Evolutionary conservation across 2,888 invertebrate genomes (phyloP).

Genomic region (Hedya salicella): DNA sequence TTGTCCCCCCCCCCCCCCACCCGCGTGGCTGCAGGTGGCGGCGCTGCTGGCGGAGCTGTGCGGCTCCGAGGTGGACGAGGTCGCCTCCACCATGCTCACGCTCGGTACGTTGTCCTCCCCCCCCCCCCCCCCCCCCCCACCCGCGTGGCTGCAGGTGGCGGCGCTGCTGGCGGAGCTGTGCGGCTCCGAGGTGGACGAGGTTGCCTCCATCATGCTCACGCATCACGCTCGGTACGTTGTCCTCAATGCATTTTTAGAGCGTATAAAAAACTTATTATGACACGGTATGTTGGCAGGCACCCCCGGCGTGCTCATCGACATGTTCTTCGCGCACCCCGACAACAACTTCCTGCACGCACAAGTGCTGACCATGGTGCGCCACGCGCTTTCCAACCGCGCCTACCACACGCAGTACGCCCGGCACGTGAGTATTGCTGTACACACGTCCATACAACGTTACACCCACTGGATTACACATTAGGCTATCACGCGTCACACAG

Average conservation of each 20-base stretch:
- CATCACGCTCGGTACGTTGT: slow-evolving; percentile 79
- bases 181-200: slow-evolving; percentile 88
- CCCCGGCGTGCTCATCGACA: slow-evolving; percentile 88
- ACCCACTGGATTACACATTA: too few relatives aligned
- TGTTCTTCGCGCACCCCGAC: slow-evolving; percentile 95
- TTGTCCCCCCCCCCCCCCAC: too few relatives aligned
- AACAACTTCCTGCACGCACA: slow-evolving; percentile 98
- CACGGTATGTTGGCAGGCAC: slow-evolving; percentile 70
- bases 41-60: too few relatives aligned
- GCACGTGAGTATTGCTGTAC: slow-evolving; percentile 62
- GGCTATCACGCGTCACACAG: too few relatives aligned
- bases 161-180: slow-evolving; percentile 91
- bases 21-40: too few relatives aligned
- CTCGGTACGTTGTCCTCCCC: background rate
- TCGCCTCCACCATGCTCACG: too few relatives aligned
- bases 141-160: slow-evolving; percentile 91
- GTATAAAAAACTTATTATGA: too few relatives aligned
- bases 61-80: too few relatives aligned
- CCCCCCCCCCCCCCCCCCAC: slow-evolving; percentile 40
- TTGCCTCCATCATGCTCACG: slow-evolving; percentile 88
- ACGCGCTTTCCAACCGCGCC: slow-evolving; percentile 84
- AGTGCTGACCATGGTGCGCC: slow-evolving; percentile 91
- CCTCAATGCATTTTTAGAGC: too few relatives aligned
- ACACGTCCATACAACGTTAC: too few relatives aligned
- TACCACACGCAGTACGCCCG: slow-evolving; percentile 52